A percentile compares a stretch with the other conserved stretches of the same genome.
Conservation (phyloP, 2,797 vertebrate species). For the Meda fulgida region DNA sequence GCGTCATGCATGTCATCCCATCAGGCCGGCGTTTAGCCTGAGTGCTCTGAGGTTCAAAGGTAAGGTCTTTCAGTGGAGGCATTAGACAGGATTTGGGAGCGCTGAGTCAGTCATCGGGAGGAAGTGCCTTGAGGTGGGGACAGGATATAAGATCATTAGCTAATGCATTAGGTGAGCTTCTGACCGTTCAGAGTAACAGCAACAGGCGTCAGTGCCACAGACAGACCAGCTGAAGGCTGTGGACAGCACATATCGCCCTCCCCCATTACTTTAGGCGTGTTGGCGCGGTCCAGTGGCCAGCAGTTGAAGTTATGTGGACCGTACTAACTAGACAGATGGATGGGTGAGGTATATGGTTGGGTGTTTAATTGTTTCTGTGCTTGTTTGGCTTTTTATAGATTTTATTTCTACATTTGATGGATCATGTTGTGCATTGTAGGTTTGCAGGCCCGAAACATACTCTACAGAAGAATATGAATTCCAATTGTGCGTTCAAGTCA, state of each 20-base stretch:
- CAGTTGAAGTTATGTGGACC: neutral
- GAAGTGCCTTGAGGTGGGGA: conserved; percentile 46
- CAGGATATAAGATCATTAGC: conserved; percentile 60
- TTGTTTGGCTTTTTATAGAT: neutral
- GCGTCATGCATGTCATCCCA: neutral
- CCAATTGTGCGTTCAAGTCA: neutral
- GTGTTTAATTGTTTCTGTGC: neutral
- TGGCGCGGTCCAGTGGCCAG: neutral
- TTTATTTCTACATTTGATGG: neutral
- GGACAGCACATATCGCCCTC: neutral
- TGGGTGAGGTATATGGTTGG: conserved; percentile 27
- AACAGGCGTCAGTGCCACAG: conserved; percentile 30
- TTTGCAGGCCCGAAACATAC: neutral
- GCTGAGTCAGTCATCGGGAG: conserved; percentile 50
- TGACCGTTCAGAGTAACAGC: conserved; percentile 51
- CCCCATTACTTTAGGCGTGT: neutral
- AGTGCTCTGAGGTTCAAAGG: conserved; percentile 27
- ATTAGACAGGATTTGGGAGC: conserved; percentile 46
- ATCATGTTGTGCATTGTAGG: neutral
- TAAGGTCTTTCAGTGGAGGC: conserved; percentile 29
- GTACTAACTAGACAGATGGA: conserved; percentile 8
- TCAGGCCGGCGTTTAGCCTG: conserved; percentile 8
- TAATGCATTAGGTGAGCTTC: conserved; percentile 58
- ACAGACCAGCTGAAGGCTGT: neutral
- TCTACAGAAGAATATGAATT: neutral